Evolutionary conservation across 92 coral and sea anemone genomes (phyloP).

Genomic region (Epizoanthus illoricatus): DNA sequence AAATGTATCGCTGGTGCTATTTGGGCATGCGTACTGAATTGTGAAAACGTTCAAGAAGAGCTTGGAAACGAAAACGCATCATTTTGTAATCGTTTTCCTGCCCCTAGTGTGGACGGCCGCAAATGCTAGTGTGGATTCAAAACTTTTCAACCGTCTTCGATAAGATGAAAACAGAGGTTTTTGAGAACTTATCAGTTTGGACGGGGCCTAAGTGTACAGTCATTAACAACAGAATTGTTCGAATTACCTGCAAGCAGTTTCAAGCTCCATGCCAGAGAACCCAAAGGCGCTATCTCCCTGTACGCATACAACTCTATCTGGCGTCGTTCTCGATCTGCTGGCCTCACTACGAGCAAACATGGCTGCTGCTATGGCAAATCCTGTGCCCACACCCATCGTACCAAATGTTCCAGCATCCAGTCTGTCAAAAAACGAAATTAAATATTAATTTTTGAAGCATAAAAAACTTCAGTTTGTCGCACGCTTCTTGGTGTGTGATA

Average conservation of each 20-base stretch:
- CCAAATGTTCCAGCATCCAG: slow-evolving; percentile 97
- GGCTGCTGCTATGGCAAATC: slow-evolving; percentile 97
- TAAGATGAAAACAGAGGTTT: too few species aligned
- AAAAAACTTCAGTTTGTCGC: too few species aligned
- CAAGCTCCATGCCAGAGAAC: slow-evolving; percentile 97
- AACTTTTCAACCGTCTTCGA: too few species aligned
- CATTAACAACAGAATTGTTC: background rate
- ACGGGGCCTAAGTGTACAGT: too few species aligned
- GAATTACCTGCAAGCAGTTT: slow-evolving; percentile 86
- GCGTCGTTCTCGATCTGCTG: slow-evolving; percentile 35
- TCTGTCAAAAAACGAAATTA: slow-evolving; percentile 38
- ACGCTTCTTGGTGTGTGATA: background rate
- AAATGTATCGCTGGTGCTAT: too few species aligned
- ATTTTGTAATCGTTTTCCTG: too few species aligned
- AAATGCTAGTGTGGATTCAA: too few species aligned
- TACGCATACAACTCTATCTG: slow-evolving; percentile 86
- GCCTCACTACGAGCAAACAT: slow-evolving; percentile 64
- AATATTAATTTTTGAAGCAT: background rate
- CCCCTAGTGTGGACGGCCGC: too few species aligned
- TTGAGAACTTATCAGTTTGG: too few species aligned
- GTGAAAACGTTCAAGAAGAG: too few species aligned
- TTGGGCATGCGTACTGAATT: too few species aligned
- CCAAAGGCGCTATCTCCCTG: slow-evolving; percentile 99
- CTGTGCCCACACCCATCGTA: slow-evolving; percentile 96
- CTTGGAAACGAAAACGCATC: too few species aligned